Evolutionary conservation across 2,888 invertebrate species (phyloP), one percentile per base, ranked within the genome.

Genomic region (Corbicula japonica): DNA sequence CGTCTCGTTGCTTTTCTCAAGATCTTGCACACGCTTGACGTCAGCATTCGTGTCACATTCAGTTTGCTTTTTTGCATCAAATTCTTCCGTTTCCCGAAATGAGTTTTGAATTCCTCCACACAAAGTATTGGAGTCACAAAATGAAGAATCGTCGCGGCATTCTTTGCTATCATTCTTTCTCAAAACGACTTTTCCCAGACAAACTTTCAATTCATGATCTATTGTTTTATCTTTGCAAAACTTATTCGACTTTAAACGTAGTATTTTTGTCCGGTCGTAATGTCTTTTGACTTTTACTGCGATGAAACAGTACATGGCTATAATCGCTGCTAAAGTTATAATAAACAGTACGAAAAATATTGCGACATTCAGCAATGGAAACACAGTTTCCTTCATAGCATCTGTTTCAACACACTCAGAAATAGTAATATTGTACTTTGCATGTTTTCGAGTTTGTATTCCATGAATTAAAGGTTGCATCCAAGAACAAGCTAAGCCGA

Each of bases 401-500:
- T 86, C 84, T 12, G 81, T 77, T 5, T 83, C 82, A 5, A 86
- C 84, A 66, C 89, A 89, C 44, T 86, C 84, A 1, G 83, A 79
- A 2, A 82, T 79, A 18, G 72, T 86, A 2, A 86, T 41, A 26
- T 80, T 77, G 4, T 83, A 60, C 26, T 15, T 32, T 10, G 18
- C 6, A 6, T 71, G 34, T 10, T 75, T 58, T 8, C 78, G 68
- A n/a, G 60, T 68, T 54, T 84, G 78, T 35, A 82, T 50, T 18
- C 87, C 85, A 60, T 87, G 86, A 2, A 86, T 72, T 5, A 86
- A 21, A 12, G 84, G 72, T 0, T 78, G 68, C 10, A 82, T 80
- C 83, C 85, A 84, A 18, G 82, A 80, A 34, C 84, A 68, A 6
- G 61, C 35, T 6, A 80, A 4, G 0, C 79, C 83, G 0, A 76